phyloP scores from a whole-genome alignment of 2,113 vertebrate species.

The Bothrops jararaca region DNA sequence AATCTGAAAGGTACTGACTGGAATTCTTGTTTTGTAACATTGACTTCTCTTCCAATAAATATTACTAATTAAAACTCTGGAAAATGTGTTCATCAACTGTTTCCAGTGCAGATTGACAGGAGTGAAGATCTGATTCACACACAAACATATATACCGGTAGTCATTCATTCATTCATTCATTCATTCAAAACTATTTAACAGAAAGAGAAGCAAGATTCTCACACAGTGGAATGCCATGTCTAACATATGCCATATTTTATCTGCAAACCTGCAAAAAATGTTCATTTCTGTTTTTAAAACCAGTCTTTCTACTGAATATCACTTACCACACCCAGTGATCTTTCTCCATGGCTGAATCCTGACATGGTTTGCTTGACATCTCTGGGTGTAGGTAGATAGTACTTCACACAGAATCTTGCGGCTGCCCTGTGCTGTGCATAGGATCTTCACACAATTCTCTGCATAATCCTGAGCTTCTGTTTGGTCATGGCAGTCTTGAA shows the following conservation, averaged over 20 bases:
- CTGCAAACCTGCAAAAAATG: neutral
- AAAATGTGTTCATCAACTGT: neutral
- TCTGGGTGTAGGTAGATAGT: neutral
- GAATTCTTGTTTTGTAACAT: too few species aligned
- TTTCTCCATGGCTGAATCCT: conserved; percentile 59
- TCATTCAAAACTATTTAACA: neutral
- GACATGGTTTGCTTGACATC: conserved; percentile 22
- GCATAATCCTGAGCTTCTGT: rapidly evolving
- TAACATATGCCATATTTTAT: too few species aligned
- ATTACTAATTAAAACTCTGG: too few species aligned
- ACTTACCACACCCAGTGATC: conserved; percentile 56
- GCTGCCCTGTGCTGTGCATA: neutral
- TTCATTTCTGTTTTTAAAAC: neutral
- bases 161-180: too few species aligned
- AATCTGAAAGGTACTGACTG: too few species aligned
- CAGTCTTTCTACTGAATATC: neutral
- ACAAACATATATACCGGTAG: neutral
- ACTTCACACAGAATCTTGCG: neutral
- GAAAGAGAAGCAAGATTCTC: neutral
- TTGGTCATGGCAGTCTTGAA: neutral
- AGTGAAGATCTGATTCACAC: neutral
- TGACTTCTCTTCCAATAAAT: too few species aligned
- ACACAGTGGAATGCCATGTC: neutral
- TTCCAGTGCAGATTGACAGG: neutral
- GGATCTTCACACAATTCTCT: conserved; percentile 17